These are phyloP conservation scores for Boulengerochromis microlepis DNA, from an alignment of 2,113 vertebrate genomes.

Conservation along the genomic window DNA sequence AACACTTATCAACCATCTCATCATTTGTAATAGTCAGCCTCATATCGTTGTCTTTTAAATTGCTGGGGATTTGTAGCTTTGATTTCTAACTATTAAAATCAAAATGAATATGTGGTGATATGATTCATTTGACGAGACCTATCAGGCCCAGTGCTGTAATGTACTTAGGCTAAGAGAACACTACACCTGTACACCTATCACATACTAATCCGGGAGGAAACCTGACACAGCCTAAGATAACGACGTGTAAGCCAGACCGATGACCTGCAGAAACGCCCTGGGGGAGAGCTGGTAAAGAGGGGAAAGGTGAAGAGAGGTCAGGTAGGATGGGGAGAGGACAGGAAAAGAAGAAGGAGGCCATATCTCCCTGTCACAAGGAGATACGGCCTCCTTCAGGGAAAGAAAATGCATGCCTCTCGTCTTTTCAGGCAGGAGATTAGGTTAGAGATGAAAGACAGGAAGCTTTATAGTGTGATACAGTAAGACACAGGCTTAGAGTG, in stretches of 20 bases:
- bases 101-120: neutral
- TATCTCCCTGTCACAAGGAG: conserved; percentile 1
- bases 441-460: conserved; percentile 10
- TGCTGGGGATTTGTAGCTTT: neutral
- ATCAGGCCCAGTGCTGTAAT: neutral
- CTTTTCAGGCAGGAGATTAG: conserved; percentile 46
- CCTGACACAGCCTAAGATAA: neutral
- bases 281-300: neutral
- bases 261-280: neutral
- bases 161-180: neutral
- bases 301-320: conserved; percentile 2
- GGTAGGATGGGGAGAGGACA: neutral
- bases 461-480: conserved; percentile 15
- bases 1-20: neutral
- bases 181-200: neutral
- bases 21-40: neutral
- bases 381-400: conserved; percentile 38
- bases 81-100: neutral
- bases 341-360: neutral
- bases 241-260: neutral
- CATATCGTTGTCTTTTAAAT: neutral
- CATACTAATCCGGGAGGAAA: neutral
- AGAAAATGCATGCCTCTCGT: conserved; percentile 47
- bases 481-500: conserved; percentile 7
- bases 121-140: neutral